Base-by-base conservation (phyloP, 2,113 vertebrate species). In the Paradisaea rubra region DNA sequence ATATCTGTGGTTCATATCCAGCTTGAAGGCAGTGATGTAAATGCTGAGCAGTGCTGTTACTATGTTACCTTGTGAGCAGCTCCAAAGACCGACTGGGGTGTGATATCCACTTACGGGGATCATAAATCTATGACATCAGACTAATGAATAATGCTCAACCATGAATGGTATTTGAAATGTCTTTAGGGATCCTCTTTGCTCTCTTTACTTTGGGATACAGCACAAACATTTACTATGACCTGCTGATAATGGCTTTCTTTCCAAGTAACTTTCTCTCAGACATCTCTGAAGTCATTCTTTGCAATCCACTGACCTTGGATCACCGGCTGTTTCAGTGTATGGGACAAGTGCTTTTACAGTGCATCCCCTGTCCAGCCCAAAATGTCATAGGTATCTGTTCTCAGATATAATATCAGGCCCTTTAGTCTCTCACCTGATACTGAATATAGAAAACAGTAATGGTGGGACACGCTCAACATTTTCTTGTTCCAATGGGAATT, bases 71-170 rank as follows among this genome's bases (percentile, higher is more conserved):
- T 52, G n/a, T 53, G 22, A 81, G 47, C 31, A 66, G 39, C 39
- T 68, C 13, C 47, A 39, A 81, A 74, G 57, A 90, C 52, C 54
- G 53, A 4, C 74, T 54, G 23, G 79, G 52, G 57, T 88, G 39
- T 3, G 3, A 60, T 79, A 76, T 10, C 60, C 57, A 41, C 65
- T 90, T 74, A 66, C 0, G 4, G 66, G 39, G 33, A 83, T 64
- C 33, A 57, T 95, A 92, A 92, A 90, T 85, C 47, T 74, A 66
- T 82, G 65, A 70, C 56, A 79, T 94, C 56, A 76, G 47, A 82
- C 56, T 53, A 68, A 66, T 35, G 52, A 82, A 68, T 82, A 68
- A 93, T 86, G 33, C 39, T 83, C 47, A 50, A 57, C 49, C 21
- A 66, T 71, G 50, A 70, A 53, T 33, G 37, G 24, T 23, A 20